Evolutionary conservation across 2,888 invertebrate species (phyloP), one percentile per base, ranked within the genome.

Genomic region (Druceiella hillmani): DNA sequence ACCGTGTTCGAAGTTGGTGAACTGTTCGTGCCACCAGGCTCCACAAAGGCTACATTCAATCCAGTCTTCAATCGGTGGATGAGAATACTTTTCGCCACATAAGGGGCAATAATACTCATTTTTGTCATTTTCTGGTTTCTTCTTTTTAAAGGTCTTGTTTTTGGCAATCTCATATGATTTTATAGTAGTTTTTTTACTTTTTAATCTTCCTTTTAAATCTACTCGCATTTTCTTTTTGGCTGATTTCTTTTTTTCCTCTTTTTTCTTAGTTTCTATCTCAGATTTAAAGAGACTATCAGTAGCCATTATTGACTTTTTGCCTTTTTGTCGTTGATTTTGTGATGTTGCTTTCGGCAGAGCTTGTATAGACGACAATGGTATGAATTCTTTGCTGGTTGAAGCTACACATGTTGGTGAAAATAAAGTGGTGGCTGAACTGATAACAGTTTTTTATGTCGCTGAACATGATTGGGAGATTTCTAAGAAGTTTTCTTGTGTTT

Each of bases 231-330:
- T 33, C 31, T 35, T 32, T 16, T n/a, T n/a, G n/a, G n/a, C 27
- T 10, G 11, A 27, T 27, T 27, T 27, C 5, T 27, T 10, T 7
- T 42, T 22, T 37, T 37, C 38, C 27, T 35, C 29, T 27, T 35
- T 17, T 45, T 40, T 40, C 33, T 44, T 42, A 14, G 14, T 33
- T 41, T 44, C 36, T 38, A 44, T 25, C 22, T 44, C 32, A 10
- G 25, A 38, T 41, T 44, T 44, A 13, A 26, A 44, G 20, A 38
- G 38, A 40, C 40, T 44, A 12, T 41, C 40, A 38, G 38, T 44
- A 28, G 40, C 40, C 32, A 44, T 41, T 34, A 44, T 44, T 32
- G 38, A 38, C 29, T 22, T 32, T 17, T 37, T 44, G 28, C 28
- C 40, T 41, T 39, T 41, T 29, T 26, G 14, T 38, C 36, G 39